Evolutionary conservation across 2,888 invertebrate species (phyloP).

Genomic region (Margaritifera margaritifera): DNA sequence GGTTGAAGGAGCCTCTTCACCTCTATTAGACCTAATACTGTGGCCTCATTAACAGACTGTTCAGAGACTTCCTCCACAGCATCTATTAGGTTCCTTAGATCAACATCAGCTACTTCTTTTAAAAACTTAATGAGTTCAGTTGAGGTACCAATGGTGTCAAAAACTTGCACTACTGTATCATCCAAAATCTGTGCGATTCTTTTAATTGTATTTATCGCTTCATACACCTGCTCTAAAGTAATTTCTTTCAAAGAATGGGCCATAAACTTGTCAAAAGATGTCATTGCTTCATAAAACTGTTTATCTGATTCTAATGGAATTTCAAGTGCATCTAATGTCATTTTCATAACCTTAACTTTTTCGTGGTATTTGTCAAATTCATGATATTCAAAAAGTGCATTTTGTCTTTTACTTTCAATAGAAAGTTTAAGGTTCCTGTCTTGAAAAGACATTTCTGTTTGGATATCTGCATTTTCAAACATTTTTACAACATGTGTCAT

Average conservation of each 20-base stretch:
- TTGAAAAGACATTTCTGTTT: too few relatives aligned
- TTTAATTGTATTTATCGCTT: constrained; percentile 13
- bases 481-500: constrained; percentile 10
- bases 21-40: constrained; percentile 44
- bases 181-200: neutral
- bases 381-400: too few relatives aligned
- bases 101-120: constrained; percentile 34
- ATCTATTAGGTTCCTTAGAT: constrained; percentile 48
- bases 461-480: neutral
- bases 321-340: too few relatives aligned
- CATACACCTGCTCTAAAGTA: neutral
- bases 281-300: constrained; percentile 15
- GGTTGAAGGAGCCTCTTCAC: constrained; percentile 38
- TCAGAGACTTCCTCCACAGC: constrained; percentile 53
- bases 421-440: too few relatives aligned
- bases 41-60: constrained; percentile 43
- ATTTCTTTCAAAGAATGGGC: neutral
- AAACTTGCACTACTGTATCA: neutral
- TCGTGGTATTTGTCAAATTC: too few relatives aligned
- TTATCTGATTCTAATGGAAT: neutral
- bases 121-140: constrained; percentile 35
- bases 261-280: constrained; percentile 18
- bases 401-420: too few relatives aligned
- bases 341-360: too few relatives aligned
- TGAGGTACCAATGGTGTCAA: constrained; percentile 20